Conservation (phyloP, 1,140 invertebrate genomes). For the Drosophila teissieri region DNA sequence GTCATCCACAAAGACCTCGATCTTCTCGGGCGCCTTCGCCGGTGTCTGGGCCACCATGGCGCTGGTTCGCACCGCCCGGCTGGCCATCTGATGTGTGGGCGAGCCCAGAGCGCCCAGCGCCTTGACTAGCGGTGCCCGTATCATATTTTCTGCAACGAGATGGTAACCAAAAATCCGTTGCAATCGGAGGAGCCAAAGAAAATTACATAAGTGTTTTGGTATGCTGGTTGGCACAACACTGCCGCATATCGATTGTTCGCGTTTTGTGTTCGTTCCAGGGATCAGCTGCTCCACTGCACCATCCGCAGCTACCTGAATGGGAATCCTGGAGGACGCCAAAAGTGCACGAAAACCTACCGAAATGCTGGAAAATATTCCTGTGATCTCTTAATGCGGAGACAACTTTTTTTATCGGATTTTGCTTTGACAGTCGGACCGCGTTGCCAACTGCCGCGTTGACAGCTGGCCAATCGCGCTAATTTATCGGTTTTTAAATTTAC, state of each 20-base stretch:
- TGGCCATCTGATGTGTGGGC: slow-evolving; percentile 80
- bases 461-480: not conserved
- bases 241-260: slow-evolving; percentile 34
- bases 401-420: slow-evolving; percentile 65
- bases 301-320: no score
- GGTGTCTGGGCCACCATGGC: slow-evolving; percentile 84
- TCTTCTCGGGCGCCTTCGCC: slow-evolving; percentile 89
- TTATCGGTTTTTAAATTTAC: not conserved
- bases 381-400: slow-evolving; percentile 74
- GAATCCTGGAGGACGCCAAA: not conserved
- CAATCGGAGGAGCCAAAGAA: slow-evolving; percentile 26
- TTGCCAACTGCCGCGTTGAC: slow-evolving; percentile 51
- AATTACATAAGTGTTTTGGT: slow-evolving; percentile 75
- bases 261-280: not conserved
- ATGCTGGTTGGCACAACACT: slow-evolving; percentile 25
- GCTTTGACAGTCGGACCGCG: slow-evolving; percentile 69
- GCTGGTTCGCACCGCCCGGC: slow-evolving; percentile 82
- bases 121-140: slow-evolving; percentile 84
- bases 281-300: no score
- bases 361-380: slow-evolving; percentile 77
- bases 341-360: slow-evolving; percentile 59
- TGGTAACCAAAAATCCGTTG: slow-evolving; percentile 34
- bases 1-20: slow-evolving; percentile 99
- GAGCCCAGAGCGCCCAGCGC: slow-evolving; percentile 81
- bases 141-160: slow-evolving; percentile 79